These are phyloP conservation scores for Pitta sordida DNA, from an alignment of 2,113 vertebrate genomes.

Conservation along the genomic window DNA sequence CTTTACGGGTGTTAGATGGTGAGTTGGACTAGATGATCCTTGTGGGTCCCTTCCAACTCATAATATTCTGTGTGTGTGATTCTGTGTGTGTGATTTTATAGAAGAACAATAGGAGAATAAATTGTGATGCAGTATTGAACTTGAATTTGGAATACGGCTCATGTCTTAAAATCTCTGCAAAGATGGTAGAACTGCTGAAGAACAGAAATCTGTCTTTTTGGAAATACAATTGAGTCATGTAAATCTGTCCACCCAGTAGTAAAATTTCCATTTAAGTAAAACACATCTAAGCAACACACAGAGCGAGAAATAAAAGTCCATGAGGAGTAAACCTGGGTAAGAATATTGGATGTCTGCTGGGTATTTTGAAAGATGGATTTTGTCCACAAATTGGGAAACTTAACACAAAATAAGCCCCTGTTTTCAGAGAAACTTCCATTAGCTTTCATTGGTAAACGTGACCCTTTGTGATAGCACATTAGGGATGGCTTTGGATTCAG, in stretches of 20 bases:
- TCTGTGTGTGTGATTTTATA: not conserved
- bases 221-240: not conserved
- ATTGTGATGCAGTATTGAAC: not conserved
- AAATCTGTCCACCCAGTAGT: not conserved
- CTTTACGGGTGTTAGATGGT: too few relatives aligned
- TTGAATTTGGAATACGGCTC: not conserved
- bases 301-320: not conserved
- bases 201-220: not conserved
- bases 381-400: not conserved
- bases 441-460: not conserved
- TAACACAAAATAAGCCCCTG: not conserved
- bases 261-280: constrained; percentile 1
- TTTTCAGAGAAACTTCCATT: not conserved
- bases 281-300: not conserved
- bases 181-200: not conserved
- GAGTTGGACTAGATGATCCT: too few relatives aligned
- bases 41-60: too few relatives aligned
- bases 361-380: not conserved
- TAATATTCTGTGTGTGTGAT: too few relatives aligned
- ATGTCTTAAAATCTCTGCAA: not conserved
- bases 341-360: not conserved
- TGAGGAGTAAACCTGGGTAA: not conserved
- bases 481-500: not conserved
- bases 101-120: not conserved
- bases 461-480: not conserved